These are phyloP conservation scores for Platycercus adscitus DNA, from an alignment of 2,113 vertebrate species.

Conservation along the genomic window DNA sequence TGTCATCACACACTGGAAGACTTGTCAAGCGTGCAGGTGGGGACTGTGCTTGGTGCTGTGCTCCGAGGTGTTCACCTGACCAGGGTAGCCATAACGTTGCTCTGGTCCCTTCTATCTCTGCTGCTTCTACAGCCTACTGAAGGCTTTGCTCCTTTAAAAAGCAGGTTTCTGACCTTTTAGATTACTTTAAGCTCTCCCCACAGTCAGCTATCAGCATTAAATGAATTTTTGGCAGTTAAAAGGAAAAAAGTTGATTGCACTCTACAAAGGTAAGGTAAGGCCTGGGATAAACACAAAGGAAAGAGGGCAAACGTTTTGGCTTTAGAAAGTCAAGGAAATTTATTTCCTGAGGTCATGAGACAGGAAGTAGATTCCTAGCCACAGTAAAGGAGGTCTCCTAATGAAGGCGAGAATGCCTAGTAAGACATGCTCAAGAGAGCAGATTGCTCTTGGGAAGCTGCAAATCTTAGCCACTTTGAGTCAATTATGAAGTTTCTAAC, in stretches of 20 bases:
- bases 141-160: not conserved
- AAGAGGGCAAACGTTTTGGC: conserved; percentile 82
- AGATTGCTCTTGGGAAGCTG: conserved; percentile 56
- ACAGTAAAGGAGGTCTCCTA: conserved; percentile 74
- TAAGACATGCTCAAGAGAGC: conserved; percentile 71
- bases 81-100: accelerated
- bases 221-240: conserved; percentile 61
- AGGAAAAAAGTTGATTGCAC: conserved; percentile 49
- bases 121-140: not conserved
- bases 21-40: not conserved
- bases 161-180: not conserved
- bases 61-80: not conserved
- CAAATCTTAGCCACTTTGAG: conserved; percentile 68
- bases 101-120: not conserved
- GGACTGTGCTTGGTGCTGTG: not conserved
- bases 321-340: conserved; percentile 86
- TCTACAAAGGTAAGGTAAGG: conserved; percentile 62
- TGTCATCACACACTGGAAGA: conserved; percentile 5
- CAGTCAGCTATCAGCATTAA: conserved; percentile 32
- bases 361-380: conserved; percentile 84
- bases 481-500: conserved; percentile 60
- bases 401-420: conserved; percentile 71
- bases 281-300: conserved; percentile 70
- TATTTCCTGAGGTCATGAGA: conserved; percentile 87
- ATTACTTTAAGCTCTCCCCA: conserved; percentile 9